Percentiles rank a stretch among this genome's conserved stretches.
Evolutionary conservation across 2,113 vertebrate species (phyloP).

Genomic region (Oxygymnocypris stewartii): DNA sequence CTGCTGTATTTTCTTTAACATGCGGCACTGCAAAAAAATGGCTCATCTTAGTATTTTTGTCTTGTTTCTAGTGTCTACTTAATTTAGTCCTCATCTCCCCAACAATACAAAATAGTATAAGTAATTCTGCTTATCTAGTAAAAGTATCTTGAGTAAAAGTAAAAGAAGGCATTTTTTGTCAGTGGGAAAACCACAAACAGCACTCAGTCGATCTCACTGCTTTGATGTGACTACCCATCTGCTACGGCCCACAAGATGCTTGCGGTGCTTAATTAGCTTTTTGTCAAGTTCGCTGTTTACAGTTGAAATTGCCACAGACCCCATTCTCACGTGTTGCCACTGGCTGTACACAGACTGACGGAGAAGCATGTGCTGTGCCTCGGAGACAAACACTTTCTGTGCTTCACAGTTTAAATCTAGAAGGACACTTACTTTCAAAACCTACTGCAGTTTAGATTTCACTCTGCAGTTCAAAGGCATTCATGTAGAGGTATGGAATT

Average conservation of each 20-base stretch:
- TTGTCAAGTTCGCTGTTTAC: slow-evolving; percentile 68
- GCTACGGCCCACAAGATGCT: slow-evolving; percentile 74
- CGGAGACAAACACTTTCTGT: slow-evolving; percentile 11
- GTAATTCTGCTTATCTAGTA: too few species aligned
- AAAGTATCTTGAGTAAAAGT: too few species aligned
- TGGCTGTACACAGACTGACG: background rate
- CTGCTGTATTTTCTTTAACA: too few species aligned
- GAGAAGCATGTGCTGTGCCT: slow-evolving; percentile 12
- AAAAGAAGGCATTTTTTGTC: too few species aligned
- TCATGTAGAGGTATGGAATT: background rate
- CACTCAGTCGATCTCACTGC: too few species aligned
- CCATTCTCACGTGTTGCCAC: slow-evolving; percentile 16
- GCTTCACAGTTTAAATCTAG: background rate
- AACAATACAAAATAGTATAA: too few species aligned
- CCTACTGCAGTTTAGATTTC: slow-evolving; percentile 27
- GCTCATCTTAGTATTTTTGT: too few species aligned
- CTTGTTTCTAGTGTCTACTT: too few species aligned
- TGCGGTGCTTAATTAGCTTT: slow-evolving; percentile 71
- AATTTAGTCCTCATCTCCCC: too few species aligned
- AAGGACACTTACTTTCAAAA: slow-evolving; percentile 2
- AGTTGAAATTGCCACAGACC: slow-evolving; percentile 72
- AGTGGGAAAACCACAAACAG: slow-evolving; percentile 58
- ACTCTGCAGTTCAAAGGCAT: slow-evolving; percentile 18
- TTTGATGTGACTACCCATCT: slow-evolving; percentile 67
- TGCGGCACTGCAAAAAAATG: too few species aligned